A percentile compares a stretch with the other conserved stretches of the same genome.
These are phyloP conservation scores for Diarsia dahlii DNA, from an alignment of 2,888 invertebrate species.

Conservation along the genomic window DNA sequence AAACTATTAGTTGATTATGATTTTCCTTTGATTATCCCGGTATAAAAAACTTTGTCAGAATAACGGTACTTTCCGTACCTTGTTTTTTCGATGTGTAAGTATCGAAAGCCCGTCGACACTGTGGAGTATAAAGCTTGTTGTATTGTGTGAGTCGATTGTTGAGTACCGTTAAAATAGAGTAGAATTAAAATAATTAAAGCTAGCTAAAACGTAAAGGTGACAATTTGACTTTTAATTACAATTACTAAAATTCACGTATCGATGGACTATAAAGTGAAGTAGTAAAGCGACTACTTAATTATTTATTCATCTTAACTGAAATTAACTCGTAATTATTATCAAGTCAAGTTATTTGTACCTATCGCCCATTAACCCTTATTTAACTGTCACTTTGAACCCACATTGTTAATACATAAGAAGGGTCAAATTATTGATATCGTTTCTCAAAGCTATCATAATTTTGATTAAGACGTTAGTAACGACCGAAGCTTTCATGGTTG, in stretches of 20 bases:
- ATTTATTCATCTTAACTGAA: constrained; percentile 30
- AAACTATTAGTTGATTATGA: no score
- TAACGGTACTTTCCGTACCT: no score
- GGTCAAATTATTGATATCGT: not conserved
- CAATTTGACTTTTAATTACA: constrained; percentile 1
- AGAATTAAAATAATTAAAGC: not conserved
- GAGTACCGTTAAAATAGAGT: not conserved
- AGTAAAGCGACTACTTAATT: constrained; percentile 10
- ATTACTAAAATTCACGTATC: constrained; percentile 29
- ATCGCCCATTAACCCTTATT: constrained; percentile 20
- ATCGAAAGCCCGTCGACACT: no score
- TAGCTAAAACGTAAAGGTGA: not conserved
- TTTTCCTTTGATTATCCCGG: no score
- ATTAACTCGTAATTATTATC: constrained; percentile 9
- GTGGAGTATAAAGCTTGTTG: no score
- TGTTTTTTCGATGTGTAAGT: no score
- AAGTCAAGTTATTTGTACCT: constrained; percentile 24
- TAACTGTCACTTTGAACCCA: constrained; percentile 29
- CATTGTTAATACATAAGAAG: not conserved
- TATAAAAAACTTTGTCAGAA: no score
- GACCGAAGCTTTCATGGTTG: no score
- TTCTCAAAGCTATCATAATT: not conserved
- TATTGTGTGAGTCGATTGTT: not conserved
- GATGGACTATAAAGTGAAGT: constrained; percentile 10
- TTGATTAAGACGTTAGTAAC: not conserved